Percentiles rank a stretch among this genome's conserved stretches.
These are phyloP conservation scores for Triops longicaudatus DNA, from an alignment of 1,140 invertebrate species.

Conservation along the genomic window DNA sequence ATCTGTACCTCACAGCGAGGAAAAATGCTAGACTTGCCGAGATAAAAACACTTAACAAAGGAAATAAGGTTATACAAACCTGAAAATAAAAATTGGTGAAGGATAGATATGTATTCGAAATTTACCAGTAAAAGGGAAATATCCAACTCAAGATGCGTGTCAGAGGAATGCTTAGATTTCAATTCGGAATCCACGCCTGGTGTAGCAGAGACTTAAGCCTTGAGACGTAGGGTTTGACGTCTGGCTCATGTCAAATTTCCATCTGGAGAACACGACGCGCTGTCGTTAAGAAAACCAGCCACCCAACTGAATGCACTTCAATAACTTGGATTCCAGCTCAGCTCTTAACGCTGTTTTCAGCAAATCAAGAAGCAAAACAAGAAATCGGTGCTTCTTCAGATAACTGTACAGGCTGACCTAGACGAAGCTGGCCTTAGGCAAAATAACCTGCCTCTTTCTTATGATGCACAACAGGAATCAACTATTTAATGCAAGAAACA, in stretches of 20 bases:
- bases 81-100: not conserved
- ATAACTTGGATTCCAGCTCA: not conserved
- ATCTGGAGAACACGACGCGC: not conserved
- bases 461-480: not conserved
- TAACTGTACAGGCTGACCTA: conserved; percentile 1
- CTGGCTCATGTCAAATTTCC: conserved; percentile 5
- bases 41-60: not conserved
- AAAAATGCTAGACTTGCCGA: too few species aligned
- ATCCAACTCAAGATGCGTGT: not conserved
- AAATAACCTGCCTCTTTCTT: not conserved
- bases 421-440: not conserved
- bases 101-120: not conserved
- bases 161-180: not conserved
- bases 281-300: not conserved
- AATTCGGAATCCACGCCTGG: not conserved
- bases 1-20: too few species aligned
- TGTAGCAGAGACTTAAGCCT: not conserved
- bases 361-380: not conserved
- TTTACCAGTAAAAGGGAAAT: not conserved
- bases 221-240: not conserved
- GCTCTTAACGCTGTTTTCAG: not conserved
- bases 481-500: not conserved
- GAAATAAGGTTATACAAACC: not conserved
- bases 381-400: not conserved
- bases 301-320: not conserved